A percentile compares a stretch with the other conserved stretches of the same genome.
phyloP scores from a whole-genome alignment of 2,113 vertebrate species.

The Eleginops maclovinus region DNA sequence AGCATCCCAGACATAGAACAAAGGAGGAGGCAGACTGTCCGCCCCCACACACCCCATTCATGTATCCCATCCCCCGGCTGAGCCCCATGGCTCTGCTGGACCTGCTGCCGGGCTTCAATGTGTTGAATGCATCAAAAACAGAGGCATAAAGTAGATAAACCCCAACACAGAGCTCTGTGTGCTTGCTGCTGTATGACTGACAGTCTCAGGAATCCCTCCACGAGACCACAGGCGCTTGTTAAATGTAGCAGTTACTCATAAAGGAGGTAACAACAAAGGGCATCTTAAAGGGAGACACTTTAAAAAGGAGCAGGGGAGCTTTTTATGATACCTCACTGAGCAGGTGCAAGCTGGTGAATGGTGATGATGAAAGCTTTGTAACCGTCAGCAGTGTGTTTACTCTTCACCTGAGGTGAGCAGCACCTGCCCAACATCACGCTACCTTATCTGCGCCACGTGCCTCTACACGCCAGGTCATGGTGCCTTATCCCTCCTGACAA shows the following conservation, averaged over 20 bases:
- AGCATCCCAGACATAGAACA: conserved; percentile 84
- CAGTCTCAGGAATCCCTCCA: conserved; percentile 4
- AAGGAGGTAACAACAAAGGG: conserved; percentile 55
- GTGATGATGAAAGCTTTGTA: conserved; percentile 70
- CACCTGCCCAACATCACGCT: conserved; percentile 78
- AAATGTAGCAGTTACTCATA: conserved; percentile 69
- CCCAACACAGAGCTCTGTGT: neutral
- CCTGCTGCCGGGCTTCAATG: conserved; percentile 45
- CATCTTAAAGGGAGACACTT: conserved; percentile 26
- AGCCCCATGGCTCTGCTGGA: conserved; percentile 43
- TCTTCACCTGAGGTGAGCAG: conserved; percentile 79
- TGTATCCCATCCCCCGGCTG: conserved; percentile 53
- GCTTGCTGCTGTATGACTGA: neutral
- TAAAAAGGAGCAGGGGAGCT: conserved; percentile 47
- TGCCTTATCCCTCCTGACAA: conserved; percentile 9
- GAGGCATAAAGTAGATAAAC: conserved; percentile 2
- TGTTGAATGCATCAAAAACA: conserved; percentile 43
- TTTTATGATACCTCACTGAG: conserved; percentile 71
- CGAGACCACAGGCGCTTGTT: conserved; percentile 47
- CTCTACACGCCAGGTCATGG: conserved; percentile 62
- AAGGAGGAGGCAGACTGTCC: conserved; percentile 78
- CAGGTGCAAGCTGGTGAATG: conserved; percentile 79
- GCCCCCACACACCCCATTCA: conserved; percentile 54
- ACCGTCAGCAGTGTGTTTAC: conserved; percentile 74
- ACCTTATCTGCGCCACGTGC: conserved; percentile 79